phyloP scores from a whole-genome alignment of 2,113 vertebrate species.

The Petrocephalus microphthalmus region DNA sequence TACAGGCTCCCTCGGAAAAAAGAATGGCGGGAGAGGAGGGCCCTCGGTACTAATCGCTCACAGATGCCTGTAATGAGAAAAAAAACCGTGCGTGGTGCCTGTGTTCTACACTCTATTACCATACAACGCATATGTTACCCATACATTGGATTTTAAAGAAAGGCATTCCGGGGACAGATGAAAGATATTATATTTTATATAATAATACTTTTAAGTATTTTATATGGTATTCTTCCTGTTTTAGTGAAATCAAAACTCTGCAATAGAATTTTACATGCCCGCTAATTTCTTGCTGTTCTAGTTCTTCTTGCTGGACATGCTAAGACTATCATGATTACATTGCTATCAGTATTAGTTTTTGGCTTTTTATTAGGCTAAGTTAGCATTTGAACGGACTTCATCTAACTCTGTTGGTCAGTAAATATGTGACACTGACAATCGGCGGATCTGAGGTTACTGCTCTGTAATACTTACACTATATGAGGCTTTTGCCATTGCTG shows the following conservation, averaged over 20 bases:
- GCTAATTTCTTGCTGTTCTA: background rate
- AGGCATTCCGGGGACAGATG: background rate
- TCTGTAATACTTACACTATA: background rate
- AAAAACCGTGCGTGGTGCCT: constrained; percentile 61
- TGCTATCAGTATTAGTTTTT: background rate
- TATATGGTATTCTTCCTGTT: background rate
- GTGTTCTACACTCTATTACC: constrained; percentile 36
- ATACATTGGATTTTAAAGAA: constrained; percentile 15
- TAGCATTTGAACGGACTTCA: too few species aligned
- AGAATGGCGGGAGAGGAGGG: constrained; percentile 55
- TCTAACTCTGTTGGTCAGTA: background rate
- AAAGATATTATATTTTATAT: too few species aligned
- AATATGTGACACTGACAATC: background rate
- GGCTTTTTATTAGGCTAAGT: background rate
- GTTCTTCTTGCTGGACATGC: background rate
- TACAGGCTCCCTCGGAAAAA: constrained; percentile 59
- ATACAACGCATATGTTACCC: constrained; percentile 14
- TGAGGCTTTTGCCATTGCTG: constrained; percentile 9
- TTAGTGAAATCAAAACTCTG: background rate
- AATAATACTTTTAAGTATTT: too few species aligned
- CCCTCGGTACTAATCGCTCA: constrained; percentile 69
- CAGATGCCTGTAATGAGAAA: constrained; percentile 80
- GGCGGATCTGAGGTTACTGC: background rate
- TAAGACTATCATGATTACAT: background rate
- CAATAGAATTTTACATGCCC: background rate